phyloP scores from a whole-genome alignment of 2,888 invertebrate species.

The Salpingus planirostris region DNA sequence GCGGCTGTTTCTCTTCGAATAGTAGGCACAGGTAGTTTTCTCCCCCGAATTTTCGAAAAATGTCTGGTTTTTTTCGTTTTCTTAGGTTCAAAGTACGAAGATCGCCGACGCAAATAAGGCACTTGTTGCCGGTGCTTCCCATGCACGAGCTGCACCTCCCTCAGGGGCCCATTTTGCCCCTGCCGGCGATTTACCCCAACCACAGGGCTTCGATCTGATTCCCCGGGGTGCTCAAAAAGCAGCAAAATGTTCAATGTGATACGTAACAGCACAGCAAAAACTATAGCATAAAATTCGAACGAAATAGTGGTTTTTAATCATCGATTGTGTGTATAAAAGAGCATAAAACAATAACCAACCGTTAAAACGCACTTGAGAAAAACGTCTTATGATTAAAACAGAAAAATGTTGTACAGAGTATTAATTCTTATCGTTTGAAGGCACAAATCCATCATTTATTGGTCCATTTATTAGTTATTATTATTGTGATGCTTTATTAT shows the following conservation, averaged over 20 bases:
- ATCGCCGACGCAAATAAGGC: slow-evolving; percentile 39
- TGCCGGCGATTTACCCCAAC: slow-evolving; percentile 41
- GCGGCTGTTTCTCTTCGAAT: slow-evolving; percentile 39
- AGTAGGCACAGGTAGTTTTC: slow-evolving; percentile 35
- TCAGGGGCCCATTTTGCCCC: slow-evolving; percentile 35
- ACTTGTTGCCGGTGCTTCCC: slow-evolving; percentile 39
- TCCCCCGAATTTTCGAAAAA: not conserved
- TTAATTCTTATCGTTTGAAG: too few relatives aligned
- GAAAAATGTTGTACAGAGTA: too few relatives aligned
- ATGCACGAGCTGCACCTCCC: slow-evolving; percentile 42
- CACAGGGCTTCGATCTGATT: slow-evolving; percentile 43
- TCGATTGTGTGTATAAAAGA: slow-evolving; percentile 12
- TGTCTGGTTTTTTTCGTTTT: slow-evolving; percentile 5
- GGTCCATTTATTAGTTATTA: too few relatives aligned
- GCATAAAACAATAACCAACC: slow-evolving; percentile 11
- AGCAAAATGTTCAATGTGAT: slow-evolving; percentile 22
- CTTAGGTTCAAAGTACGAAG: slow-evolving; percentile 36
- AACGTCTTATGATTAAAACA: slow-evolving; percentile 11
- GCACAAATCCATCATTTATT: too few relatives aligned
- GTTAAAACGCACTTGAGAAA: slow-evolving; percentile 11
- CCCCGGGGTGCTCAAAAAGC: slow-evolving; percentile 8
- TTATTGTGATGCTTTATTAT: too few relatives aligned
- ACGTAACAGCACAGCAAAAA: slow-evolving; percentile 17
- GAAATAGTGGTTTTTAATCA: slow-evolving; percentile 18
- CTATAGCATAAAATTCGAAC: slow-evolving; percentile 14